Evolutionary conservation across 2,797 vertebrate genomes (phyloP).

Genomic region (Schizopygopsis malacanthus): DNA sequence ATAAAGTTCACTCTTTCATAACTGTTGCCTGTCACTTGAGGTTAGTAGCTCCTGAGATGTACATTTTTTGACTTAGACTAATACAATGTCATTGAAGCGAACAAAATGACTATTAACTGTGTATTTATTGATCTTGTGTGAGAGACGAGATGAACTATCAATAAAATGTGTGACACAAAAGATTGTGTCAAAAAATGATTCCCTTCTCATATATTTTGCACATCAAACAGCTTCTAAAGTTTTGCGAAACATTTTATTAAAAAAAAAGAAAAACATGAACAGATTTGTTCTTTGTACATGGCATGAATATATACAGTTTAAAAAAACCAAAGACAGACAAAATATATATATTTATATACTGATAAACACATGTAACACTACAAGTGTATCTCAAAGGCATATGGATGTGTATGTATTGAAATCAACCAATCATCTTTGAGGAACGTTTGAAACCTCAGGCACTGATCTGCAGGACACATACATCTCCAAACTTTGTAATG

Average conservation of each 20-base stretch:
- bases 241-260: slow-evolving; percentile 69
- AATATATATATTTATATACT: slow-evolving; percentile 44
- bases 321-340: slow-evolving; percentile 69
- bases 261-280: slow-evolving; percentile 41
- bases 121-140: slow-evolving; percentile 63
- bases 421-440: slow-evolving; percentile 48
- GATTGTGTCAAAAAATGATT: neutral
- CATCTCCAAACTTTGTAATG: slow-evolving; percentile 45
- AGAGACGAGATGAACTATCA: slow-evolving; percentile 57
- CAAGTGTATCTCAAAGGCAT: slow-evolving; percentile 45
- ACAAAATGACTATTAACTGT: slow-evolving; percentile 52
- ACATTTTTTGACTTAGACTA: slow-evolving; percentile 56
- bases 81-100: slow-evolving; percentile 54
- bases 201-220: neutral
- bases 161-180: slow-evolving; percentile 58
- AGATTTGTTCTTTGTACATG: slow-evolving; percentile 73
- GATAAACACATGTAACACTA: slow-evolving; percentile 44
- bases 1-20: slow-evolving; percentile 45
- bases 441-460: slow-evolving; percentile 38
- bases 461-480: slow-evolving; percentile 41
- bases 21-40: slow-evolving; percentile 40
- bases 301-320: slow-evolving; percentile 78
- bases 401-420: slow-evolving; percentile 1
- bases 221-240: neutral
- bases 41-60: slow-evolving; percentile 48